Evolutionary conservation across 1,140 invertebrate species (phyloP).

Genomic region (Plodia interpunctella): DNA sequence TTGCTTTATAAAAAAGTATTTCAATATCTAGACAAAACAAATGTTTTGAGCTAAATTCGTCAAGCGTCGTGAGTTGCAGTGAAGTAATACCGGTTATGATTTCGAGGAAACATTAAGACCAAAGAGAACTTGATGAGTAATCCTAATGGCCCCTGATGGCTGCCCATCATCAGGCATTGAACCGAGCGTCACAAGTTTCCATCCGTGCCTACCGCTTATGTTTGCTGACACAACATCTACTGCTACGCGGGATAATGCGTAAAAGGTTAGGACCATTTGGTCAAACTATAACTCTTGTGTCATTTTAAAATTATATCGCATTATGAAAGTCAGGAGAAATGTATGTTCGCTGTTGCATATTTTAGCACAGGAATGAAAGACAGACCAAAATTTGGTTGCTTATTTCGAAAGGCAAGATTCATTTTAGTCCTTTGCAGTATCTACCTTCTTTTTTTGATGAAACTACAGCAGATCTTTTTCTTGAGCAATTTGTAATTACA

Average conservation of each 20-base stretch:
- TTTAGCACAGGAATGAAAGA: too few relatives aligned
- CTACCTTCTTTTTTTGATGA: too few relatives aligned
- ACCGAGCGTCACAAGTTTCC: slow-evolving; percentile 50
- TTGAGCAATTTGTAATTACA: too few relatives aligned
- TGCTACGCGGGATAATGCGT: slow-evolving; percentile 39
- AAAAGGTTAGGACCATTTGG: neutral
- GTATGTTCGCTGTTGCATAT: too few relatives aligned
- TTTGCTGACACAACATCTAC: slow-evolving; percentile 67
- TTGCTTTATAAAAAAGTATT: slow-evolving; percentile 22
- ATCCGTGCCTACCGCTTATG: slow-evolving; percentile 50
- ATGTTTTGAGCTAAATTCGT: neutral
- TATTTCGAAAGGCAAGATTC: too few relatives aligned
- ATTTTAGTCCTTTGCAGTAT: too few relatives aligned
- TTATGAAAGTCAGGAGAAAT: too few relatives aligned
- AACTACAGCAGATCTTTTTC: too few relatives aligned
- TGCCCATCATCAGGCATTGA: slow-evolving; percentile 50
- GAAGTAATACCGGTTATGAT: slow-evolving; percentile 8
- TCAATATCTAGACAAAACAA: neutral
- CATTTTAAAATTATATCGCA: too few relatives aligned
- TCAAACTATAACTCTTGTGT: neutral
- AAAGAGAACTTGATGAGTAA: slow-evolving; percentile 21
- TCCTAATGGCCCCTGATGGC: slow-evolving; percentile 30
- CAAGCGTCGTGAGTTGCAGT: slow-evolving; percentile 1
- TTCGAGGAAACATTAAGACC: slow-evolving; percentile 9
- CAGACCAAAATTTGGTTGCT: too few relatives aligned